A percentile compares a stretch with the other conserved stretches of the same genome.
Conservation (phyloP, 2,888 invertebrate genomes). For the Cephalotes varians region DNA sequence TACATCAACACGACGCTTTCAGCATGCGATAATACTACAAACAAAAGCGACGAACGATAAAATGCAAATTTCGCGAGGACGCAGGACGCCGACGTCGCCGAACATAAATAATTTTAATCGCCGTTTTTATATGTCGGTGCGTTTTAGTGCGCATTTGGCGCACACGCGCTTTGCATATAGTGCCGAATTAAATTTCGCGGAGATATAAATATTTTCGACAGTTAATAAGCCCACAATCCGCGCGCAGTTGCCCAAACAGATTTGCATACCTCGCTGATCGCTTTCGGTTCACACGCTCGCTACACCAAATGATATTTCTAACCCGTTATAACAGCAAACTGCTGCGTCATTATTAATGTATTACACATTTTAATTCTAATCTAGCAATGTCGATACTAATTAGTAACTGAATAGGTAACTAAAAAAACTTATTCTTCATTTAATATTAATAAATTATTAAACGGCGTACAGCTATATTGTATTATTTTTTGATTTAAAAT, state of each 20-base stretch:
- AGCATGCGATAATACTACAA: constrained; percentile 54
- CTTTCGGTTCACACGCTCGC: constrained; percentile 18
- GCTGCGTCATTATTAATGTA: neutral
- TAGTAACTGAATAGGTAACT: neutral
- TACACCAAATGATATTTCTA: neutral
- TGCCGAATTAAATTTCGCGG: constrained; percentile 34
- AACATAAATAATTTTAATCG: constrained; percentile 60
- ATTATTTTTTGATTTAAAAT: constrained; percentile 15
- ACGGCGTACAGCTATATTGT: neutral
- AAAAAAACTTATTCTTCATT: neutral
- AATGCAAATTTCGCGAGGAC: constrained; percentile 57
- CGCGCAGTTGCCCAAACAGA: constrained; percentile 17
- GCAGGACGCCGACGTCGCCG: constrained; percentile 30
- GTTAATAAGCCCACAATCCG: constrained; percentile 17
- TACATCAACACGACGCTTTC: constrained; percentile 47
- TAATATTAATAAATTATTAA: constrained; percentile 3
- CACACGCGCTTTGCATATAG: constrained; percentile 36
- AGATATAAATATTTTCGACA: constrained; percentile 43
- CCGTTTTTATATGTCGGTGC: constrained; percentile 50
- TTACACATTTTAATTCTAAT: constrained; percentile 10
- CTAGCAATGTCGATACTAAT: neutral
- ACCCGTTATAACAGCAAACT: neutral
- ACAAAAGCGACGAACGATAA: constrained; percentile 55
- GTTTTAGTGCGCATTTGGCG: constrained; percentile 37
- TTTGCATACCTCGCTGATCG: constrained; percentile 15